Base-by-base conservation (phyloP, 30 jellyfish, hydroid and myxozoan species). In the Phacellophora camtschatica region DNA sequence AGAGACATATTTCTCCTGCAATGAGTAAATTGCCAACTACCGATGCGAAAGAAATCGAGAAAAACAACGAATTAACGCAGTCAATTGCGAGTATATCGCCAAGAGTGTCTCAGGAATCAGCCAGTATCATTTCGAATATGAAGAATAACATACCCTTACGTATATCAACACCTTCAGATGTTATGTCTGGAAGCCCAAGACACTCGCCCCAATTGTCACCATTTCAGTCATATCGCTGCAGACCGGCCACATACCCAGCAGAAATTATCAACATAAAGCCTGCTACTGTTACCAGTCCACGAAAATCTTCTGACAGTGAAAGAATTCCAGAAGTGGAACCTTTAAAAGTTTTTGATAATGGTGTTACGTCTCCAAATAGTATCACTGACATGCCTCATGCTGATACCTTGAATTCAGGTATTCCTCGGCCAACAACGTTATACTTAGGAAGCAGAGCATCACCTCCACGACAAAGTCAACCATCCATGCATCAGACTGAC, bases 241-340 rank as follows among this genome's bases (percentile, higher is more conserved):
- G 90, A 19, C 90, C 90, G 6, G 90, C 90, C 16, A 78, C 90
- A 5, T 78, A 78, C 62, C 90, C 90, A 15, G 90, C 90, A 7
- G 90, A 78, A 32, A 78, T 78, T 0, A 75, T 78, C 0, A 78
- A 78, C 49, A 82, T 72, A 30, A 78, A 78, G 32, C 81, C 82
- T 16, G 75, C 74, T 5, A 55, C 78, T 10, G 20, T 29, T 46
- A 50, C 57, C 66, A 63, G 74, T 34, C 90, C 90, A 18, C 81
- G 61, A 7, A 62, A 69, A 35, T 43, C 75, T 5, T 19, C 31
- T 23, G 84, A 71, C 27, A 71, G 30, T 15, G 84, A 71, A 9
- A 71, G 70, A 36, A 43, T 30, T 71, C 16, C 51, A 15, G 84
- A 71, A 9, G 24, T 36, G 6, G 90, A 78, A 15, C 15, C 37